These are phyloP conservation scores for Ophion ellenae DNA, from an alignment of 2,888 invertebrate genomes.

Conservation along the genomic window DNA sequence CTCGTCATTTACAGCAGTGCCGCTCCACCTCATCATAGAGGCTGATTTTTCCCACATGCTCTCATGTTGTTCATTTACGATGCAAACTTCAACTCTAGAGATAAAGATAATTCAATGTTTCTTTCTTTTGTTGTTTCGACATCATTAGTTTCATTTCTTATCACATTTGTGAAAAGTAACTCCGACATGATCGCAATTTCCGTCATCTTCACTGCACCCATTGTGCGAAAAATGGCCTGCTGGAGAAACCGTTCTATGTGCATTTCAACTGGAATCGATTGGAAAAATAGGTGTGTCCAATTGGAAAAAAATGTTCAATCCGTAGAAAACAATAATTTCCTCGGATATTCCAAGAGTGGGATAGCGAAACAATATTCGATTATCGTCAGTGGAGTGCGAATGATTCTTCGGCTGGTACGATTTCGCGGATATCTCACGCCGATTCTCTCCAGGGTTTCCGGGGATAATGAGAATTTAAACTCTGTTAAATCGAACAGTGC, in stretches of 20 bases:
- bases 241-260: too few species aligned
- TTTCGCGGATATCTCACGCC: constrained; percentile 1
- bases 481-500: constrained; percentile 46
- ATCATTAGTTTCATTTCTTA: too few species aligned
- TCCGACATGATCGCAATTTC: too few species aligned
- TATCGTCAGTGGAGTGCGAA: not conserved
- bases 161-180: too few species aligned
- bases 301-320: not conserved
- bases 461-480: constrained; percentile 63
- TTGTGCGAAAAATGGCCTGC: too few species aligned
- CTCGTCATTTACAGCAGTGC: not conserved
- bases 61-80: too few species aligned
- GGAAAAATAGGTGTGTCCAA: not conserved
- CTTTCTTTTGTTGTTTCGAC: too few species aligned
- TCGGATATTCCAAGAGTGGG: not conserved
- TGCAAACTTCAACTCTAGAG: too few species aligned
- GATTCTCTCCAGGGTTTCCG: constrained; percentile 20
- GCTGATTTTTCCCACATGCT: not conserved
- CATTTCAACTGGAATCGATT: not conserved
- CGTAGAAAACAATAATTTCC: not conserved
- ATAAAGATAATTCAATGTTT: too few species aligned
- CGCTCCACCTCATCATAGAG: not conserved
- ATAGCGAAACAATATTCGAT: constrained; percentile 46
- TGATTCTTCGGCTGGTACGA: constrained; percentile 7
- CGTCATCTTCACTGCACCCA: too few species aligned